Evolutionary conservation across 2,888 invertebrate species (phyloP).

Genomic region (Conchocele bisecta): DNA sequence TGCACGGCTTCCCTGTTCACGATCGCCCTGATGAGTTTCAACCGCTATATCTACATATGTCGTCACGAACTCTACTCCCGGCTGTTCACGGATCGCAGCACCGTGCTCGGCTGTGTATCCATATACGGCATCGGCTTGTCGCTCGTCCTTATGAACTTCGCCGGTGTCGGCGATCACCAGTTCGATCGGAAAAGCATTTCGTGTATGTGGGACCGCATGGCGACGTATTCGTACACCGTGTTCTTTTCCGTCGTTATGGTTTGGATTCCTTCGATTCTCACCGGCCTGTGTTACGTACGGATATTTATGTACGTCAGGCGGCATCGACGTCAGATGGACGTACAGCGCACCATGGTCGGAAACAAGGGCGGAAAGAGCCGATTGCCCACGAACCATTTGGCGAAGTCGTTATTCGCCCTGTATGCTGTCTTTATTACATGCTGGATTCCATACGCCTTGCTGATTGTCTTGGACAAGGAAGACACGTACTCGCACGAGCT

Average conservation of each 20-base stretch:
- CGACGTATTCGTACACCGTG: slow-evolving; percentile 66
- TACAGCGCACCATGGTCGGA: slow-evolving; percentile 6
- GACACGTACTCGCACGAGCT: slow-evolving; percentile 63
- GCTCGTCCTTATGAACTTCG: slow-evolving; percentile 62
- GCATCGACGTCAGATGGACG: slow-evolving; percentile 26
- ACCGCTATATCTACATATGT: slow-evolving; percentile 71
- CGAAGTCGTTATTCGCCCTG: slow-evolving; percentile 69
- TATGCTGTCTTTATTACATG: slow-evolving; percentile 69
- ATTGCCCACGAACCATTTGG: slow-evolving; percentile 42
- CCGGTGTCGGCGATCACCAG: slow-evolving; percentile 65
- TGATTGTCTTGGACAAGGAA: slow-evolving; percentile 64
- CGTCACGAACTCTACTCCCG: slow-evolving; percentile 53
- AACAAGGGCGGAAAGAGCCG: not conserved
- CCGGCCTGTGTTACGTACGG: slow-evolving; percentile 61
- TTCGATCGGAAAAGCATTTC: slow-evolving; percentile 69
- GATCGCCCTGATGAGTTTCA: slow-evolving; percentile 70
- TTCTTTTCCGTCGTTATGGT: slow-evolving; percentile 67
- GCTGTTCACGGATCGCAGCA: slow-evolving; percentile 60
- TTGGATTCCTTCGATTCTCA: slow-evolving; percentile 66
- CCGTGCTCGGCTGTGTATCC: slow-evolving; percentile 56
- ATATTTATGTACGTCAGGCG: slow-evolving; percentile 56
- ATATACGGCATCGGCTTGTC: slow-evolving; percentile 62
- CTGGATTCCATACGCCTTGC: slow-evolving; percentile 72
- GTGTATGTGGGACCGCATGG: slow-evolving; percentile 73
- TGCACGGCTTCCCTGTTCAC: slow-evolving; percentile 70